These are phyloP conservation scores for Pseudomyrmex flavicornis DNA, from an alignment of 1,140 invertebrate species.

Conservation along the genomic window DNA sequence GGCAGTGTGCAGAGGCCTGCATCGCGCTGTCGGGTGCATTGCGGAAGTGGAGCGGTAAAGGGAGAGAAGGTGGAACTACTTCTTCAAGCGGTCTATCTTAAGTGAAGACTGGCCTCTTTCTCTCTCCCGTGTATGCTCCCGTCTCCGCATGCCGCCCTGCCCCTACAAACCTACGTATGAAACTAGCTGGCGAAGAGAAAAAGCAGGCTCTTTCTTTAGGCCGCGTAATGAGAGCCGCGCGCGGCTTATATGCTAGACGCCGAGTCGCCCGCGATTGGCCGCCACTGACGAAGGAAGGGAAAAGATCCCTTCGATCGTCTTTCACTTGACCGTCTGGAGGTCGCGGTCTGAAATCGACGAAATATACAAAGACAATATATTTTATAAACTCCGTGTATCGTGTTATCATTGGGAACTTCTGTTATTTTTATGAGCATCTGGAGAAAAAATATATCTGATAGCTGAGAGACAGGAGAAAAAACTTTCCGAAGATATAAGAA, in stretches of 20 bases:
- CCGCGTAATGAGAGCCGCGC: conserved; percentile 66
- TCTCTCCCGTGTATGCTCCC: background rate
- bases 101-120: conserved; percentile 64
- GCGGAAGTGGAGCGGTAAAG: conserved; percentile 37
- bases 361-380: background rate
- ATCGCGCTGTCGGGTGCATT: conserved; percentile 64
- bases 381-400: conserved; percentile 10
- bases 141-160: background rate
- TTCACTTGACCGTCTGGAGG: conserved; percentile 32
- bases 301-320: conserved; percentile 38
- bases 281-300: conserved; percentile 36
- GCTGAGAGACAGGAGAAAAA: conserved; percentile 10
- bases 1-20: conserved; percentile 63
- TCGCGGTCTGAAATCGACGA: conserved; percentile 1
- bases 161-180: conserved; percentile 41
- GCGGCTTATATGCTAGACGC: conserved; percentile 40
- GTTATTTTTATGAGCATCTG: conserved; percentile 24
- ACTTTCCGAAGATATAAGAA: conserved; percentile 22
- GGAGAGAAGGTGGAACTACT: conserved; percentile 62
- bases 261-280: conserved; percentile 42
- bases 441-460: conserved; percentile 24
- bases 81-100: conserved; percentile 72
- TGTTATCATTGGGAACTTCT: conserved; percentile 44
- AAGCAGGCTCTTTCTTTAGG: conserved; percentile 67
- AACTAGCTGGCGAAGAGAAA: conserved; percentile 63